These are phyloP conservation scores for Cerastis leucographa DNA, from an alignment of 2,888 invertebrate species.

Conservation along the genomic window DNA sequence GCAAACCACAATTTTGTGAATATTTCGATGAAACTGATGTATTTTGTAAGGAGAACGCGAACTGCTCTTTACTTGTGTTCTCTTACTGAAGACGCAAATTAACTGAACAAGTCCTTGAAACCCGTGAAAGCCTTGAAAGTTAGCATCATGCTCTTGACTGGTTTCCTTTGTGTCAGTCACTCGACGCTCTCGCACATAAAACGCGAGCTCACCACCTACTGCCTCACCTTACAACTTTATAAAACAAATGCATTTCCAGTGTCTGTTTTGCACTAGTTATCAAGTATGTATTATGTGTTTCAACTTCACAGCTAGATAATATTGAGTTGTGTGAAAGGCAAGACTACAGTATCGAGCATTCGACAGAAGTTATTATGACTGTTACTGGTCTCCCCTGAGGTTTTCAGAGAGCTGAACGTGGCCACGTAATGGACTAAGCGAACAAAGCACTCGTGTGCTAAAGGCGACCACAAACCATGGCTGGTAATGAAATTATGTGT, in stretches of 20 bases:
- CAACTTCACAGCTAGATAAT: constrained; percentile 55
- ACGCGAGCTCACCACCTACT: not conserved
- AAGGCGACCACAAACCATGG: constrained; percentile 64
- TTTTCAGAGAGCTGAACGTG: constrained; percentile 71
- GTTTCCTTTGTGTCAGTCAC: constrained; percentile 48
- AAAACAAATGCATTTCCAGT: constrained; percentile 31
- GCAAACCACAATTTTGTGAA: constrained; percentile 28
- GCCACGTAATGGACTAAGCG: constrained; percentile 71
- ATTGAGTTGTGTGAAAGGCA: constrained; percentile 65
- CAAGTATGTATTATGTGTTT: constrained; percentile 47
- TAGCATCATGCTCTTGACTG: constrained; percentile 28
- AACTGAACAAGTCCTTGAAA: constrained; percentile 34
- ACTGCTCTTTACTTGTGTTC: constrained; percentile 37
- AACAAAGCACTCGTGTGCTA: constrained; percentile 65
- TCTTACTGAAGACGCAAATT: constrained; percentile 34
- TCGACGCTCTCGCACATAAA: constrained; percentile 22
- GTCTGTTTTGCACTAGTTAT: constrained; percentile 28
- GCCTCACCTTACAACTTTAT: constrained; percentile 3
- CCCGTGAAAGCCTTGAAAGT: constrained; percentile 34
- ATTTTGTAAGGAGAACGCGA: constrained; percentile 31
- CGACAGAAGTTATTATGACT: constrained; percentile 76
- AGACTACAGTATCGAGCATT: constrained; percentile 66
- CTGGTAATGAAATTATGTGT: constrained; percentile 72
- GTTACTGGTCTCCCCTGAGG: constrained; percentile 73
- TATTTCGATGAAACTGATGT: constrained; percentile 20